Evolutionary conservation across 2,113 vertebrate species (phyloP).

Genomic region (Mesocricetus auratus): DNA sequence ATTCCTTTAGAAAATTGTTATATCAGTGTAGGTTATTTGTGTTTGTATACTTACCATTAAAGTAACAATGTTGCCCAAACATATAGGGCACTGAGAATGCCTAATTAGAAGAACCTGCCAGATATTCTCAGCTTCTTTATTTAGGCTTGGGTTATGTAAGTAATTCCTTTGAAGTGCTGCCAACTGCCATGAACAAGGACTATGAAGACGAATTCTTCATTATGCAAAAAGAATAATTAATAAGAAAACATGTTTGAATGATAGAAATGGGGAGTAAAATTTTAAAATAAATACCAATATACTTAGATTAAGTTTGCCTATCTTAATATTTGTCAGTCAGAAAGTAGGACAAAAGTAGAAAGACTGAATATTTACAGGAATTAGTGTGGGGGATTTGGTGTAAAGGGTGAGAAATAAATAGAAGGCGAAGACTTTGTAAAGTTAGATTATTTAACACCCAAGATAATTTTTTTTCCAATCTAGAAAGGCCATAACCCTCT

Average conservation of each 20-base stretch:
- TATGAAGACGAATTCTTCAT: conserved; percentile 36
- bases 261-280: conserved; percentile 30
- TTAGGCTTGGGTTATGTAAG: conserved; percentile 42
- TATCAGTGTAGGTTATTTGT: not conserved
- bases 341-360: conserved; percentile 74
- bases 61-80: conserved; percentile 20
- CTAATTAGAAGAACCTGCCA: not conserved
- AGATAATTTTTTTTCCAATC: conserved; percentile 65
- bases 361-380: conserved; percentile 54
- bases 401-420: conserved; percentile 65
- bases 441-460: conserved; percentile 40
- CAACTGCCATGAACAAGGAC: not conserved
- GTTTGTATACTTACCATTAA: not conserved
- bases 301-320: conserved; percentile 55
- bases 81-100: not conserved
- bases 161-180: not conserved
- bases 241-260: not conserved
- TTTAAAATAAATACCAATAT: conserved; percentile 46
- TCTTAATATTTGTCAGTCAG: conserved; percentile 51
- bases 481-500: conserved; percentile 63
- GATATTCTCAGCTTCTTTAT: conserved; percentile 23
- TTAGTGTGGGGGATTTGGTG: conserved; percentile 32
- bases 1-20: not conserved
- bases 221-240: conserved; percentile 21
- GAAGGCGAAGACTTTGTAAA: conserved; percentile 40